Evolutionary conservation across 92 coral and sea anemone genomes (phyloP).

Genomic region (Heliopora coerulea): DNA sequence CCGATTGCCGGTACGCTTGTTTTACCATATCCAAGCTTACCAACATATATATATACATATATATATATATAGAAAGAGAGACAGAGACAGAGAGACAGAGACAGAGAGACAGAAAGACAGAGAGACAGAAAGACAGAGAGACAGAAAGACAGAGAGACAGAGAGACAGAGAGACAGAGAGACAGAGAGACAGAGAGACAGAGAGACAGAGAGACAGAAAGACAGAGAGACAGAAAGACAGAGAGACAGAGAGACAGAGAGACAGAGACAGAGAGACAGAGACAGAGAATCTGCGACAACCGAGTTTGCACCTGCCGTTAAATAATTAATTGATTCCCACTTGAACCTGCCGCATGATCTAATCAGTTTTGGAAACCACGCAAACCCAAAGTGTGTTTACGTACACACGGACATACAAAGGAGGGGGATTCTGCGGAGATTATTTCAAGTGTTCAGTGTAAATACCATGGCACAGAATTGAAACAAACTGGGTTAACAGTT

Average conservation of each 20-base stretch:
- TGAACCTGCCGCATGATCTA: constrained; percentile 26
- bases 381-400: not conserved
- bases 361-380: constrained; percentile 35
- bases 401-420: too few relatives aligned
- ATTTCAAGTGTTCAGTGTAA: too few relatives aligned
- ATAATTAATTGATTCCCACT: not conserved
- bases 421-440: too few relatives aligned
- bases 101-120: not conserved
- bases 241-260: constrained; percentile 9
- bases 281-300: not conserved
- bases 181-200: constrained; percentile 3
- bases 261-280: not conserved
- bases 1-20: too few relatives aligned
- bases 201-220: not conserved
- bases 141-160: not conserved
- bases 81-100: not conserved
- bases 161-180: not conserved
- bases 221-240: constrained; percentile 6
- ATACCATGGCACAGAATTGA: too few relatives aligned
- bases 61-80: not conserved
- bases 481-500: too few relatives aligned
- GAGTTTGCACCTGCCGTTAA: not conserved
- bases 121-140: constrained; percentile 6
- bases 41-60: too few relatives aligned
- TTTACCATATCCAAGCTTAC: too few relatives aligned